These are phyloP conservation scores for Lagria hirta DNA, from an alignment of 2,888 invertebrate species.

Conservation along the genomic window DNA sequence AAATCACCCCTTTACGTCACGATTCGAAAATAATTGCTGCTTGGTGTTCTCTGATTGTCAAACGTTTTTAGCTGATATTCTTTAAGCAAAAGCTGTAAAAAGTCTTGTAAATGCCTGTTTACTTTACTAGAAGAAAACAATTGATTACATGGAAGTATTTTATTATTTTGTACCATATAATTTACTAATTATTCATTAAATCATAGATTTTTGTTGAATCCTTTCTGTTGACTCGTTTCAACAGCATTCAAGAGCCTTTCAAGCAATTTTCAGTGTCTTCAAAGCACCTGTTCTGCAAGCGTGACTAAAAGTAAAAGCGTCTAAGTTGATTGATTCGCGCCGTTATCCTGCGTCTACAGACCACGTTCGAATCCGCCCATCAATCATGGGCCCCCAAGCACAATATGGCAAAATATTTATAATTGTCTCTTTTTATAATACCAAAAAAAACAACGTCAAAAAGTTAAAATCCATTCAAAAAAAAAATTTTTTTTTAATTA, in stretches of 20 bases:
- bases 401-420: conserved; percentile 25
- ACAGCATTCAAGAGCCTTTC: conserved; percentile 31
- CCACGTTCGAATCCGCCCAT: conserved; percentile 24
- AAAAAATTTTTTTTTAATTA: conserved; percentile 1
- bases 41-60: too few relatives aligned
- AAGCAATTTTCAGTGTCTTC: conserved; percentile 34
- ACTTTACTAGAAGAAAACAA: too few relatives aligned
- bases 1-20: too few relatives aligned
- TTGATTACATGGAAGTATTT: too few relatives aligned
- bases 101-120: too few relatives aligned
- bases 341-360: conserved; percentile 39
- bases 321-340: conserved; percentile 46
- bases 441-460: too few relatives aligned
- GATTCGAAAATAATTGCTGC: too few relatives aligned
- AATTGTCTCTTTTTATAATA: conserved; percentile 20
- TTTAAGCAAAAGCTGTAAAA: too few relatives aligned
- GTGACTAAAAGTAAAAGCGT: conserved; percentile 50
- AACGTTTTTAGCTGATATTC: too few relatives aligned
- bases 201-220: conserved; percentile 29
- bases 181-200: too few relatives aligned
- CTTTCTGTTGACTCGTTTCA: conserved; percentile 26
- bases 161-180: too few relatives aligned
- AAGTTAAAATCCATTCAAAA: too few relatives aligned
- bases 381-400: conserved; percentile 25
- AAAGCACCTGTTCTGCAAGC: conserved; percentile 47